Conservation (phyloP, 1,140 invertebrate genomes). For the Phymastichus coffea region DNA sequence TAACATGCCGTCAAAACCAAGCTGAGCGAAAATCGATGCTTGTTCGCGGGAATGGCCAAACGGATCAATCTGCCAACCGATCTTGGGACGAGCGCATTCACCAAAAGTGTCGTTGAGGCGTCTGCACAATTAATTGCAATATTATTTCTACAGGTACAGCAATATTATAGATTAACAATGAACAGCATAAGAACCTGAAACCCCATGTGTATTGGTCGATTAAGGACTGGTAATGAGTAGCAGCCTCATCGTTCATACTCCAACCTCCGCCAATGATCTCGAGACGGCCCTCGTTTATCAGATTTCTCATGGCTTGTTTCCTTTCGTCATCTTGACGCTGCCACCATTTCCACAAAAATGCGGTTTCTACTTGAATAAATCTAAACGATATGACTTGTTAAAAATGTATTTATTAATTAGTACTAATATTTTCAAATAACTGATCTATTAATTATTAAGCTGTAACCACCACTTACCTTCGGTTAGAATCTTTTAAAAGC, state of each 20-base stretch:
- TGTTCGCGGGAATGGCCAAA: slow-evolving; percentile 88
- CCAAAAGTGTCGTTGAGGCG: slow-evolving; percentile 82
- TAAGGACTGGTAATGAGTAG: slow-evolving; percentile 87
- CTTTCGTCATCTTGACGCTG: slow-evolving; percentile 66
- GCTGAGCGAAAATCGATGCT: slow-evolving; percentile 78
- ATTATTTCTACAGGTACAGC: background rate
- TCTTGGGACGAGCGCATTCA: slow-evolving; percentile 72
- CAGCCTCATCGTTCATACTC: slow-evolving; percentile 94
- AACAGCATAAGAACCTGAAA: slow-evolving; percentile 35
- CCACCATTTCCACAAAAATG: slow-evolving; percentile 95
- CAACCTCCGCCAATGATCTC: slow-evolving; percentile 87
- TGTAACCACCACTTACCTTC: slow-evolving; percentile 57
- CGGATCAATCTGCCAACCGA: slow-evolving; percentile 93
- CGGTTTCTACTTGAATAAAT: slow-evolving; percentile 78
- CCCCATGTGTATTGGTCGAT: slow-evolving; percentile 90
- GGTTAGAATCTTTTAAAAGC: slow-evolving; percentile 69
- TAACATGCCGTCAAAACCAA: slow-evolving; percentile 85
- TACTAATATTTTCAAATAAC: background rate
- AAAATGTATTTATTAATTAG: too few species aligned
- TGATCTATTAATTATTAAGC: too few species aligned
- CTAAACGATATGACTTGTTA: slow-evolving; percentile 43
- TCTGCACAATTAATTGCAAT: slow-evolving; percentile 37
- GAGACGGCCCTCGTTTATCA: slow-evolving; percentile 74
- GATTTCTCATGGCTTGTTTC: slow-evolving; percentile 59
- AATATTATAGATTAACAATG: background rate